phyloP scores from a whole-genome alignment of 2,888 invertebrate species.

The Stomorhina lunata region DNA sequence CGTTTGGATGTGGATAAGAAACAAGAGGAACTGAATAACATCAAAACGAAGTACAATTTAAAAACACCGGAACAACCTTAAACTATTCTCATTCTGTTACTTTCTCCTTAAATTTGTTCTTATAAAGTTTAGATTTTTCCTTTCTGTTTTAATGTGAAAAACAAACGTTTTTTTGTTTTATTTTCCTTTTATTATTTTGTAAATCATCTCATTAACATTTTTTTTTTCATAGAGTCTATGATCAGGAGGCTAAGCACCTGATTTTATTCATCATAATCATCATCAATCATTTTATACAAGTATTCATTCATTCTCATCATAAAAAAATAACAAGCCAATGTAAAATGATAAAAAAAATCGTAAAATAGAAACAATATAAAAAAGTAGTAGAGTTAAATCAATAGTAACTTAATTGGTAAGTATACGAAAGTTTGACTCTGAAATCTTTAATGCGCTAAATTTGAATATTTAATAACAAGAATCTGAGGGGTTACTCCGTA shows the following conservation, averaged over 20 bases:
- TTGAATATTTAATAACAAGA: too few species aligned
- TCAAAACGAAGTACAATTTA: slow-evolving; percentile 96
- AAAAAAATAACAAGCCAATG: slow-evolving; percentile 67
- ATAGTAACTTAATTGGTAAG: not conserved
- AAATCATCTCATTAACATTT: slow-evolving; percentile 34
- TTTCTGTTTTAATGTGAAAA: too few species aligned
- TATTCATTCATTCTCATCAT: slow-evolving; percentile 61
- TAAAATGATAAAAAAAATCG: slow-evolving; percentile 66
- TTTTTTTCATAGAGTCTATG: slow-evolving; percentile 38
- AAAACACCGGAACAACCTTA: slow-evolving; percentile 78
- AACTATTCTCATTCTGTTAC: not conserved
- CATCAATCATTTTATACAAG: slow-evolving; percentile 51
- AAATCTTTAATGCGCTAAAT: too few species aligned
- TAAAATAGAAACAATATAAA: slow-evolving; percentile 27
- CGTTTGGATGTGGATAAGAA: slow-evolving; percentile 97
- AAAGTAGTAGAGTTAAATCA: not conserved
- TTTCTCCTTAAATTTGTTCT: not conserved
- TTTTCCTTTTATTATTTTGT: slow-evolving; percentile 6
- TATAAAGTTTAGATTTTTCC: not conserved
- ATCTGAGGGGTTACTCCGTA: too few species aligned
- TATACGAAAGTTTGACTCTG: too few species aligned
- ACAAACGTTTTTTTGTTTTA: slow-evolving; percentile 1
- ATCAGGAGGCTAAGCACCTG: slow-evolving; percentile 2
- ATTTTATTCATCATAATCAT: slow-evolving; percentile 51
- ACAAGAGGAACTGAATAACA: slow-evolving; percentile 95